phyloP scores from a whole-genome alignment of 2,113 vertebrate genomes.

The Carassius gibelio region DNA sequence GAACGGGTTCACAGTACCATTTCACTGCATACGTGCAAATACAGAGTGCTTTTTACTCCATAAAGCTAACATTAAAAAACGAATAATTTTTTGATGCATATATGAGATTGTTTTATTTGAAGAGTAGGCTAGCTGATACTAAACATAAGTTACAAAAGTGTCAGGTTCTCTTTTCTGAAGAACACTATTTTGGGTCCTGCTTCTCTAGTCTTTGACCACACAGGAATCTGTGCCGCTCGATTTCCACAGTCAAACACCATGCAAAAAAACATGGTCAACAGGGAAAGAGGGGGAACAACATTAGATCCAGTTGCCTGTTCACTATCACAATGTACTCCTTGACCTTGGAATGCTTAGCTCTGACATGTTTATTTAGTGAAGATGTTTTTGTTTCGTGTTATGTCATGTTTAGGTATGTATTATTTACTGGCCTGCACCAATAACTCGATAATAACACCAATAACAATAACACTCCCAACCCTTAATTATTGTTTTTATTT shows the following conservation, averaged over 20 bases:
- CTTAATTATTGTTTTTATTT: background rate
- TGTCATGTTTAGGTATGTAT: background rate
- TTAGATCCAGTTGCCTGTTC: background rate
- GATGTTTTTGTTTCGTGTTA: background rate
- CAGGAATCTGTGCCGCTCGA: background rate
- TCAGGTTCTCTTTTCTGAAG: background rate
- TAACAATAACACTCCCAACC: no score
- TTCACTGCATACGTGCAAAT: background rate
- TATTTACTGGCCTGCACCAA: background rate
- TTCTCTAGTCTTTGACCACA: background rate
- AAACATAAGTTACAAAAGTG: background rate
- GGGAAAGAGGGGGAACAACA: background rate
- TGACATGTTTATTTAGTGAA: background rate
- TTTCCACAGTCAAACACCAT: slow-evolving; percentile 4
- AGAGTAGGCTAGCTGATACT: background rate
- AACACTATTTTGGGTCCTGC: background rate
- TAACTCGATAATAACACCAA: no score
- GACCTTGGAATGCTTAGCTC: background rate
- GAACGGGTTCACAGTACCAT: background rate
- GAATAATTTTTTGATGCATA: background rate
- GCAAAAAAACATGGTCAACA: background rate
- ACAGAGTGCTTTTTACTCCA: background rate
- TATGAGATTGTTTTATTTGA: background rate
- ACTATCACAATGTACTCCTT: background rate
- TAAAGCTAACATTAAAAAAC: background rate